phyloP scores from a whole-genome alignment of 1,140 invertebrate genomes.

The Drosophila orena region DNA sequence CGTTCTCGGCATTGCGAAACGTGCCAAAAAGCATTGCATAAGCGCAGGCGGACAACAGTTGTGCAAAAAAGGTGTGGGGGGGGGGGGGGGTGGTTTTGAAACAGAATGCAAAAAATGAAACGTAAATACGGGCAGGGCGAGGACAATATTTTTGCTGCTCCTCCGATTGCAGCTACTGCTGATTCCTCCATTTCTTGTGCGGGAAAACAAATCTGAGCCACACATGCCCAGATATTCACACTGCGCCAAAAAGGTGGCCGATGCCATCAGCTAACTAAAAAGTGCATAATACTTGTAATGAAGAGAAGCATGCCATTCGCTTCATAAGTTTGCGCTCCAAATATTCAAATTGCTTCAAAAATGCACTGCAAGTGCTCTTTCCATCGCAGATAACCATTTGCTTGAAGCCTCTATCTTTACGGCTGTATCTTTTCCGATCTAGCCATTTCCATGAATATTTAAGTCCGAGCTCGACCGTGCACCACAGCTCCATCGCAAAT shows the following conservation, averaged over 20 bases:
- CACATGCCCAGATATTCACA: slow-evolving; percentile 23
- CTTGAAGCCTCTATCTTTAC: background rate
- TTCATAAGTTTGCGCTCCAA: too few species aligned
- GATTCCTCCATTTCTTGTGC: slow-evolving; percentile 19
- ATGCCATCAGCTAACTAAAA: too few species aligned
- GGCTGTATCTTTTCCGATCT: background rate
- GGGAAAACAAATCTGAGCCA: slow-evolving; percentile 70
- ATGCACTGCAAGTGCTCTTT: too few species aligned
- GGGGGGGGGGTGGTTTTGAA: too few species aligned
- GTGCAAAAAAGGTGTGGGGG: slow-evolving; percentile 56
- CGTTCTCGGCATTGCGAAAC: slow-evolving; percentile 66
- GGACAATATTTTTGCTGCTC: slow-evolving; percentile 62
- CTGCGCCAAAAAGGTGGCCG: slow-evolving; percentile 1
- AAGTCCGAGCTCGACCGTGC: background rate
- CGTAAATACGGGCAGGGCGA: slow-evolving; percentile 38
- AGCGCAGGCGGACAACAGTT: slow-evolving; percentile 71
- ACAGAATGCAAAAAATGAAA: slow-evolving; percentile 50
- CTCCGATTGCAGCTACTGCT: slow-evolving; percentile 20
- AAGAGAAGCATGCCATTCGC: too few species aligned
- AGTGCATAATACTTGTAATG: too few species aligned
- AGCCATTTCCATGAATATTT: background rate
- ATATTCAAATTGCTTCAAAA: too few species aligned
- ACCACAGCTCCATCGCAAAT: background rate
- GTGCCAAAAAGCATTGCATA: slow-evolving; percentile 78
- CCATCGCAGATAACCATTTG: too few species aligned